These are phyloP conservation scores for Temnopleurus reevesii DNA, from an alignment of 53 echinoderm and acorn worm species.

Conservation along the genomic window DNA sequence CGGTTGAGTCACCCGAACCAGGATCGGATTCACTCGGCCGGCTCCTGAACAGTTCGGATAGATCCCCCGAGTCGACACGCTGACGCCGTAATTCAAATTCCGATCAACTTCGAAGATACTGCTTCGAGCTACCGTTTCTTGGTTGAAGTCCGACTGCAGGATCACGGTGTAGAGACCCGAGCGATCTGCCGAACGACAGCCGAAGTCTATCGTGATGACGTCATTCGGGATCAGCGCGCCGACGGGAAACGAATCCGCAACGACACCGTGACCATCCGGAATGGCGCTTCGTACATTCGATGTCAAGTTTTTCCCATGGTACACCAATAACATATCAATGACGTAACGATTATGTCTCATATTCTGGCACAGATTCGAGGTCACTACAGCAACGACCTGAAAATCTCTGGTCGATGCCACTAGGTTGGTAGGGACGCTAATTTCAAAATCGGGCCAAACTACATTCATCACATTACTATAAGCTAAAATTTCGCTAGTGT, in stretches of 20 bases:
- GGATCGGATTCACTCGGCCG: constrained; percentile 65
- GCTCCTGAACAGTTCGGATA: constrained; percentile 52
- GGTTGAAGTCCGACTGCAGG: constrained; percentile 44
- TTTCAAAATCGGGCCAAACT: constrained; percentile 61
- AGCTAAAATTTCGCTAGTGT: constrained; percentile 28
- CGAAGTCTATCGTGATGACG: constrained; percentile 43
- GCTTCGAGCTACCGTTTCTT: constrained; percentile 21
- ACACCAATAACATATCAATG: constrained; percentile 62
- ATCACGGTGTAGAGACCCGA: constrained; percentile 71
- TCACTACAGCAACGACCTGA: constrained; percentile 53
- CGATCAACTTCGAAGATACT: not conserved
- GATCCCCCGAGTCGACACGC: constrained; percentile 28
- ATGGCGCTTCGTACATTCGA: constrained; percentile 23
- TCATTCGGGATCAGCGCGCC: constrained; percentile 42
- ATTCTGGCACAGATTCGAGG: constrained; percentile 59
- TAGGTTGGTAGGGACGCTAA: constrained; percentile 51
- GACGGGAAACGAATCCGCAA: constrained; percentile 53
- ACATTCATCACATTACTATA: constrained; percentile 57
- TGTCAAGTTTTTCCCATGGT: constrained; percentile 64
- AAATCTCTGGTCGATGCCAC: constrained; percentile 53
- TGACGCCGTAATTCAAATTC: constrained; percentile 24
- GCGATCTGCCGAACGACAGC: constrained; percentile 69
- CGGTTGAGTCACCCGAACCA: constrained; percentile 64
- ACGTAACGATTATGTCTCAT: constrained; percentile 74
- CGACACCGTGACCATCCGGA: constrained; percentile 36